phyloP scores from a whole-genome alignment of 2,888 invertebrate species.

The Oxyteleia sp. region DNA sequence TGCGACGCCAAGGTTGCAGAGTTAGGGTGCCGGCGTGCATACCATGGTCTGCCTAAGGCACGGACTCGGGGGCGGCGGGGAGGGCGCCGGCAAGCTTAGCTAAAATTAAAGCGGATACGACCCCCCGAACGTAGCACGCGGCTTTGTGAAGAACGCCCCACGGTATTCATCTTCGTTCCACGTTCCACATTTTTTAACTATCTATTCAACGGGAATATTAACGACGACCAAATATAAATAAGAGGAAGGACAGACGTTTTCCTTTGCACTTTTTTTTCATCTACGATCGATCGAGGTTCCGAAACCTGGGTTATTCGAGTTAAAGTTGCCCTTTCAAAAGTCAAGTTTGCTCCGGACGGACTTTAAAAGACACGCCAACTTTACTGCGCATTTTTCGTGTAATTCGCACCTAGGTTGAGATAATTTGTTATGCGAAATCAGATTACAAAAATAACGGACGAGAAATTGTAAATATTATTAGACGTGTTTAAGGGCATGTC shows the following conservation, averaged over 20 bases:
- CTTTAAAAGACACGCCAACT: neutral
- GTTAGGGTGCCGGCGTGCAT: constrained; percentile 82
- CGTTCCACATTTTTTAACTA: constrained; percentile 67
- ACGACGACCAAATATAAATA: constrained; percentile 64
- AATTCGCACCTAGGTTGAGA: neutral
- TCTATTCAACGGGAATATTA: constrained; percentile 61
- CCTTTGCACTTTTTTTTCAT: constrained; percentile 22
- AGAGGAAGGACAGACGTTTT: constrained; percentile 35
- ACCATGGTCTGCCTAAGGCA: constrained; percentile 83
- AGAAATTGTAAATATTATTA: too few species aligned
- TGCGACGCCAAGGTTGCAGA: constrained; percentile 86
- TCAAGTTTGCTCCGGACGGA: neutral
- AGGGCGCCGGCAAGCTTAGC: constrained; percentile 76
- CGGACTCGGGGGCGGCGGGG: constrained; percentile 74
- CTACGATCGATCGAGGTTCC: constrained; percentile 47
- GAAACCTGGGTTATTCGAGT: constrained; percentile 21
- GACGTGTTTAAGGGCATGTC: too few species aligned
- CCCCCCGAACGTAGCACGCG: constrained; percentile 72
- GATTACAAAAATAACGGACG: neutral
- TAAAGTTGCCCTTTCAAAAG: constrained; percentile 4
- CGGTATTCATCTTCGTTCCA: constrained; percentile 67
- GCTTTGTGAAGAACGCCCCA: constrained; percentile 63
- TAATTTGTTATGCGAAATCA: neutral
- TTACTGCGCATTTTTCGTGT: neutral
- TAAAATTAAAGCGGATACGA: constrained; percentile 85